phyloP scores from a whole-genome alignment of 2,113 vertebrate genomes.

The Melanocharis versteri region DNA sequence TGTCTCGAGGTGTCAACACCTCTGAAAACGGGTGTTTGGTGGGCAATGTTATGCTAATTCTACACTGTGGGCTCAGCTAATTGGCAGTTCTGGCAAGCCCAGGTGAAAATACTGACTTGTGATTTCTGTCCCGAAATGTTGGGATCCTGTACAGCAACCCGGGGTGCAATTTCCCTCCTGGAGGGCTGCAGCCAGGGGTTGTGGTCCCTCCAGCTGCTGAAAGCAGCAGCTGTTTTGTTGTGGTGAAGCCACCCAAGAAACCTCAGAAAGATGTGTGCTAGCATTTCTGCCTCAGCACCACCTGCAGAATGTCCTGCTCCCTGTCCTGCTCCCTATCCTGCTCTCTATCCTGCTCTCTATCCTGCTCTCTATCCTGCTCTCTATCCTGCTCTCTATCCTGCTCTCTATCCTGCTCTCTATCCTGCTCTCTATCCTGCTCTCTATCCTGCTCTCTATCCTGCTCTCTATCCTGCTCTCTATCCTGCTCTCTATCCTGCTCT shows the following conservation, averaged over 20 bases:
- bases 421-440: neutral
- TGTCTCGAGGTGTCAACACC: neutral
- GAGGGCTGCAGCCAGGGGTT: neutral
- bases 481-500: neutral
- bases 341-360: accelerated
- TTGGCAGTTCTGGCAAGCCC: neutral
- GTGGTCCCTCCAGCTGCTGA: neutral
- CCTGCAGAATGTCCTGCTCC: neutral
- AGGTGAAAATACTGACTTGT: neutral
- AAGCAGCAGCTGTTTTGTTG: neutral
- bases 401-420: neutral
- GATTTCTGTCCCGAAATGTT: neutral
- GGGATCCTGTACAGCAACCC: neutral
- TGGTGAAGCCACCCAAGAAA: neutral
- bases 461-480: neutral
- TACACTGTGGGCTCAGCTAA: neutral
- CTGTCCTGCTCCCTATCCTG: accelerated
- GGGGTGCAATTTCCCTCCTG: neutral
- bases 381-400: neutral
- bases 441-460: neutral
- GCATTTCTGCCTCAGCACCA: neutral
- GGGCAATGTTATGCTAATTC: neutral
- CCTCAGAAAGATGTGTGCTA: neutral
- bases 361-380: neutral
- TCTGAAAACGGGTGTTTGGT: neutral